These are phyloP conservation scores for Chromoteleia sp. DNA, from an alignment of 2,888 invertebrate genomes.

Conservation along the genomic window DNA sequence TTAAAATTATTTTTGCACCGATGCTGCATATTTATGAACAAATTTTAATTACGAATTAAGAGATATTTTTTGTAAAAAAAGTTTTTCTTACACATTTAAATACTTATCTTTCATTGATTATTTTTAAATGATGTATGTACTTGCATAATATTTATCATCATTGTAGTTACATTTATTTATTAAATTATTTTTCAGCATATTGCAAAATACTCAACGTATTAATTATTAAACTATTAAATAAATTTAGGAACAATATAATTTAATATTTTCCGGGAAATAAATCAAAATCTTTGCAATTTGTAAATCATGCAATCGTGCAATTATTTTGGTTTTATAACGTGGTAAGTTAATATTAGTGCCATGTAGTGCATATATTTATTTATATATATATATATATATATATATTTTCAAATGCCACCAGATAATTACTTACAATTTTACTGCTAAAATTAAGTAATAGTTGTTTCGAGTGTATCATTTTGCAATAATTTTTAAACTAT, in stretches of 20 bases:
- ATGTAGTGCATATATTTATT: conserved; percentile 10
- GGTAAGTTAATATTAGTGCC: conserved; percentile 45
- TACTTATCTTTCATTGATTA: no score
- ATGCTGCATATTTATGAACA: no score
- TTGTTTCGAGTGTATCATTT: neutral
- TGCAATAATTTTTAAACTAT: neutral
- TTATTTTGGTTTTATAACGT: conserved; percentile 49
- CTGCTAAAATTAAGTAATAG: conserved; percentile 21
- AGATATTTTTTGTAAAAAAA: no score
- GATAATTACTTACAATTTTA: conserved; percentile 16
- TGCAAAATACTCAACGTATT: conserved; percentile 5
- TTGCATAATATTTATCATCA: no score
- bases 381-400: conserved; percentile 4
- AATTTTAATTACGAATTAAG: no score
- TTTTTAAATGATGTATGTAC: no score
- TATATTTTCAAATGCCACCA: neutral
- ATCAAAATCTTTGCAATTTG: conserved; percentile 41
- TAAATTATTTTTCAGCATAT: neutral
- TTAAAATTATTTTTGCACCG: no score
- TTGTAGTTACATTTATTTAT: no score
- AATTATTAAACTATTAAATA: conserved; percentile 27
- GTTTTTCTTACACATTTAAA: no score
- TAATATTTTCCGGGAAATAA: conserved; percentile 57
- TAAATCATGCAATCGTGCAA: conserved; percentile 21
- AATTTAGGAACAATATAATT: conserved; percentile 34